These are phyloP conservation scores for Stegodyphus mimosarum DNA, from an alignment of 1,140 invertebrate species.

Conservation along the genomic window DNA sequence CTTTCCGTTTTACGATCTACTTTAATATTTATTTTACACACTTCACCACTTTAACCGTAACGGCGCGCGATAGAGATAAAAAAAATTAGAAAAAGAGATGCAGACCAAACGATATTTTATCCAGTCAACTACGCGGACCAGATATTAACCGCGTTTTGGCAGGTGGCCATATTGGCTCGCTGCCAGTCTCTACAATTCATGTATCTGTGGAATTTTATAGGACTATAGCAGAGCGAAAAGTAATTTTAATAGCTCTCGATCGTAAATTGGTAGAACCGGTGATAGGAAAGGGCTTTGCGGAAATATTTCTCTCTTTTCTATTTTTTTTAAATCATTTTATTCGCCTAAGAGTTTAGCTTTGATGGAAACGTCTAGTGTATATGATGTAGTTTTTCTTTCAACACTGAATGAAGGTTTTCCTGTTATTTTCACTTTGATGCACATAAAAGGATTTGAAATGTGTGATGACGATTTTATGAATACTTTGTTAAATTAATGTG, in stretches of 20 bases:
- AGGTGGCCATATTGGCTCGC: constrained; percentile 23
- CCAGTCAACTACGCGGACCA: constrained; percentile 30
- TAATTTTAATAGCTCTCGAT: constrained; percentile 47
- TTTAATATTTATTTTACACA: constrained; percentile 55
- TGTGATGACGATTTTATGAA: no score
- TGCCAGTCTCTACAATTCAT: constrained; percentile 26
- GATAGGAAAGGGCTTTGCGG: no score
- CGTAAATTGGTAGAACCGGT: constrained; percentile 13
- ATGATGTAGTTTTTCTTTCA: no score
- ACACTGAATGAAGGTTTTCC: no score
- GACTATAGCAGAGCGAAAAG: constrained; percentile 16
- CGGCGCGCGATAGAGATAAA: constrained; percentile 33
- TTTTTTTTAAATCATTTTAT: no score
- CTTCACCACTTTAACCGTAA: constrained; percentile 39
- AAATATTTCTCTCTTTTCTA: no score
- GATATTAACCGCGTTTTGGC: constrained; percentile 39
- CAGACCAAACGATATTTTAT: constrained; percentile 43
- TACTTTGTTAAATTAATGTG: no score
- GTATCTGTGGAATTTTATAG: constrained; percentile 1
- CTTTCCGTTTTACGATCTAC: constrained; percentile 17
- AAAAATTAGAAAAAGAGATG: constrained; percentile 13
- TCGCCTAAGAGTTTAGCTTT: no score
- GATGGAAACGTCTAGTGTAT: no score
- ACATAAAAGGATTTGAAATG: no score
- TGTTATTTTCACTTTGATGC: no score